phyloP scores from a whole-genome alignment of 2,888 invertebrate species.

The Exocentrus adspersus region DNA sequence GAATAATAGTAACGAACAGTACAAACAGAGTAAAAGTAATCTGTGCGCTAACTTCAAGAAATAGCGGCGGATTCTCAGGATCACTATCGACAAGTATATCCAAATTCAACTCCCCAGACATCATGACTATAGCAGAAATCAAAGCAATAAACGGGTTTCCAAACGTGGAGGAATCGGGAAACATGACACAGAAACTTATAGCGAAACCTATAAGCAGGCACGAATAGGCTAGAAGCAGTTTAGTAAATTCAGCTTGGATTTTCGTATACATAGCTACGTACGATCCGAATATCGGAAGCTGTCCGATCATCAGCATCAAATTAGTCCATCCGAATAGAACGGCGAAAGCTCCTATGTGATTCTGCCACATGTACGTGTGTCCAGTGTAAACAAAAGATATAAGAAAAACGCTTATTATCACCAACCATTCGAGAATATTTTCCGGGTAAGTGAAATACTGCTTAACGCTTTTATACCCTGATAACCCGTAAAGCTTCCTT shows the following conservation, averaged over 20 bases:
- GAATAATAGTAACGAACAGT: slow-evolving; percentile 84
- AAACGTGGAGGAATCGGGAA: slow-evolving; percentile 83
- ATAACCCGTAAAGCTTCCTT: slow-evolving; percentile 82
- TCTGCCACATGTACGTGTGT: slow-evolving; percentile 83
- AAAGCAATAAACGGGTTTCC: slow-evolving; percentile 86
- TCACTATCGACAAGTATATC: slow-evolving; percentile 80
- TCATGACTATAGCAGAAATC: slow-evolving; percentile 87
- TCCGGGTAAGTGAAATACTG: slow-evolving; percentile 86
- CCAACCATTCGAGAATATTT: slow-evolving; percentile 89
- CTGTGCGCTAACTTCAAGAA: slow-evolving; percentile 83
- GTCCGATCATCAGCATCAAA: slow-evolving; percentile 89
- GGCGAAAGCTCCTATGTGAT: slow-evolving; percentile 87
- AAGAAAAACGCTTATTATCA: slow-evolving; percentile 83
- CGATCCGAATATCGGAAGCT: slow-evolving; percentile 86
- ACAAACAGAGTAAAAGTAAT: slow-evolving; percentile 83
- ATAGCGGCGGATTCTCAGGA: slow-evolving; percentile 78
- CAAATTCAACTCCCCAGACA: slow-evolving; percentile 86
- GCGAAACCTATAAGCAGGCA: slow-evolving; percentile 87
- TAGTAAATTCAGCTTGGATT: slow-evolving; percentile 87
- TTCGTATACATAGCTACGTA: slow-evolving; percentile 92
- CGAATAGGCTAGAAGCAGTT: slow-evolving; percentile 84
- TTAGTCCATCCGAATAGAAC: slow-evolving; percentile 89
- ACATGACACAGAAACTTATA: slow-evolving; percentile 88
- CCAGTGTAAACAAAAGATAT: slow-evolving; percentile 85
- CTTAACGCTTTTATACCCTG: slow-evolving; percentile 80